Evolutionary conservation across 1,140 invertebrate genomes (phyloP).

Genomic region (Vanessa atalanta): DNA sequence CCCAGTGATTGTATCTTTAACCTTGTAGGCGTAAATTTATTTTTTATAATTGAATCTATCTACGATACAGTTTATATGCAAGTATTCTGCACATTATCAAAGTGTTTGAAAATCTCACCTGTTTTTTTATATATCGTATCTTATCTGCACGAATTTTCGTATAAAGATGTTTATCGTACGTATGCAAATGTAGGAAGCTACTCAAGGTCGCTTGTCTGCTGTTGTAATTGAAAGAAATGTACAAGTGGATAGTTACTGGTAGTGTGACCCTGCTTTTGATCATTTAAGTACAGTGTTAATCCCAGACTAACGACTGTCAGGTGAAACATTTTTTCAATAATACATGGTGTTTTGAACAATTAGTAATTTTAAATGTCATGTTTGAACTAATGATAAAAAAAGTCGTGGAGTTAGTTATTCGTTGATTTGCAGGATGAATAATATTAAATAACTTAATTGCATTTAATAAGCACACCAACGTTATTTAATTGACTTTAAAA

Average conservation of each 20-base stretch:
- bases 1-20: too few relatives aligned
- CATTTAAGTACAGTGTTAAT: neutral
- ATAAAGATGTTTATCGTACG: constrained; percentile 23
- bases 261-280: neutral
- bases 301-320: too few relatives aligned
- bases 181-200: constrained; percentile 31
- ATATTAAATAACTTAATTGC: too few relatives aligned
- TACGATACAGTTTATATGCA: constrained; percentile 8
- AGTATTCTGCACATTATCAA: constrained; percentile 19
- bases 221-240: constrained; percentile 47
- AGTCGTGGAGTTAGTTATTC: too few relatives aligned
- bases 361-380: too few relatives aligned
- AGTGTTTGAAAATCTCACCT: constrained; percentile 14
- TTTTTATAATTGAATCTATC: neutral
- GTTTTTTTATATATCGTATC: constrained; percentile 22
- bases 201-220: constrained; percentile 40
- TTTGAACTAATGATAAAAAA: too few relatives aligned
- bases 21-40: neutral
- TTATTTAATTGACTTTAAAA: too few relatives aligned
- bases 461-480: too few relatives aligned
- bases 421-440: too few relatives aligned
- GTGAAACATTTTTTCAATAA: too few relatives aligned
- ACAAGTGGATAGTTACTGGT: constrained; percentile 30
- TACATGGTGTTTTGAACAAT: too few relatives aligned
- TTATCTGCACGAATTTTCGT: constrained; percentile 18